Conservation (phyloP, 2,888 invertebrate genomes). For the Erebia palarica region DNA sequence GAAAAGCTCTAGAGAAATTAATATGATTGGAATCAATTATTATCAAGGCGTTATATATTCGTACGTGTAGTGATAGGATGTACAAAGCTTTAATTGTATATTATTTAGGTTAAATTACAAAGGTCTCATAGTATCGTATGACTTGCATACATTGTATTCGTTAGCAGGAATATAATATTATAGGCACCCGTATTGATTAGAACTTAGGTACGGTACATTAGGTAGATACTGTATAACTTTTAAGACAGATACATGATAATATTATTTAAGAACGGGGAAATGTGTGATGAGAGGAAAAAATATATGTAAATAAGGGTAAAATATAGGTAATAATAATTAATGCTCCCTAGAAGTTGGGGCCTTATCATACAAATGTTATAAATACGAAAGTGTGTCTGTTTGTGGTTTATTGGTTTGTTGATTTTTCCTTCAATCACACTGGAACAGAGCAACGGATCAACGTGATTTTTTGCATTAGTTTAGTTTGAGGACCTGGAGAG, state of each 20-base stretch:
- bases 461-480: too few relatives aligned
- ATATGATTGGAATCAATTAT: neutral
- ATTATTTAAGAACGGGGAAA: too few relatives aligned
- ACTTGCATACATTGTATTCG: conserved; percentile 42
- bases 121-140: conserved; percentile 42
- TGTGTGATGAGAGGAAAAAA: too few relatives aligned
- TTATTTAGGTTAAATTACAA: conserved; percentile 42
- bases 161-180: conserved; percentile 28
- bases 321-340: too few relatives aligned
- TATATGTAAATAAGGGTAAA: too few relatives aligned
- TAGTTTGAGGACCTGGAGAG: too few relatives aligned
- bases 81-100: conserved; percentile 40
- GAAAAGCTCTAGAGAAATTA: conserved; percentile 10
- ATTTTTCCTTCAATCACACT: too few relatives aligned
- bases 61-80: conserved; percentile 21
- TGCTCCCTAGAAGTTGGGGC: too few relatives aligned
- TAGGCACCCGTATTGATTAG: conserved; percentile 28
- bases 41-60: neutral
- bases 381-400: too few relatives aligned
- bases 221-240: conserved; percentile 28
- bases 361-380: too few relatives aligned
- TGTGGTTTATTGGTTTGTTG: too few relatives aligned
- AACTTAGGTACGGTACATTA: neutral
- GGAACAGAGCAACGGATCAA: too few relatives aligned
- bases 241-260: conserved; percentile 23